Base-by-base conservation (phyloP, 2,797 vertebrate species). In the Chiroxiphia lanceolata region DNA sequence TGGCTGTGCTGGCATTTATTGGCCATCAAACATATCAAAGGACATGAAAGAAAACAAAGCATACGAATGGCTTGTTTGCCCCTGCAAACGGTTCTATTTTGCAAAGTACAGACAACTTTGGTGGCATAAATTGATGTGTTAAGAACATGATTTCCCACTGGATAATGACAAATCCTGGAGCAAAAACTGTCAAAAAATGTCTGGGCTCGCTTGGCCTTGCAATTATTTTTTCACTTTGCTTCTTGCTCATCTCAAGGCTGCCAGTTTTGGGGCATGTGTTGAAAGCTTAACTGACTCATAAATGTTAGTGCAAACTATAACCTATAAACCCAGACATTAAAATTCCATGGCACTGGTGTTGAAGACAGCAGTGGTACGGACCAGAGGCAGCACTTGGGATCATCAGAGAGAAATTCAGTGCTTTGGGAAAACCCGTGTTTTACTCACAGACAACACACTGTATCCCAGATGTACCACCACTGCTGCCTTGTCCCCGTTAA, bases 241-340 rank as follows among this genome's bases (percentile, higher is more conserved):
- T 81, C 83, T 75, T 80, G 47, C 80, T 94, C 92, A 56, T 88
- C 88, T 80, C 90, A 78, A 70, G 65, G 44, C 92, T 94, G 90
- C 76, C 71, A 63, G 76, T 85, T 90, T 60, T 15, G 3, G 25
- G 48, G 48, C 9, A 3, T 20, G 57, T 86, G 57, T 31, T 81
- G 92, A 90, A 94, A 91, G 92, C 82, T 90, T 57, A 51, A 86
- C 76, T 48, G 88, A 78, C 72, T 94, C 57, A 40, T 23, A 60
- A 57, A 78, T 57, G 69, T 53, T 79, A 92, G 44, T 13, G 65
- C 60, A 88, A 74, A 60, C 90, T 64, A 11, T 11, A 88, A 91
- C 67, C 63, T 79, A 47, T 54, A 34, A 88, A 90, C 76, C 48
- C 83, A 77, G 72, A 60, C 60, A 60, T 33, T 85, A 56, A 83